These are phyloP conservation scores for Enteromius argenteus DNA, from an alignment of 2,797 vertebrate species.

Conservation along the genomic window DNA sequence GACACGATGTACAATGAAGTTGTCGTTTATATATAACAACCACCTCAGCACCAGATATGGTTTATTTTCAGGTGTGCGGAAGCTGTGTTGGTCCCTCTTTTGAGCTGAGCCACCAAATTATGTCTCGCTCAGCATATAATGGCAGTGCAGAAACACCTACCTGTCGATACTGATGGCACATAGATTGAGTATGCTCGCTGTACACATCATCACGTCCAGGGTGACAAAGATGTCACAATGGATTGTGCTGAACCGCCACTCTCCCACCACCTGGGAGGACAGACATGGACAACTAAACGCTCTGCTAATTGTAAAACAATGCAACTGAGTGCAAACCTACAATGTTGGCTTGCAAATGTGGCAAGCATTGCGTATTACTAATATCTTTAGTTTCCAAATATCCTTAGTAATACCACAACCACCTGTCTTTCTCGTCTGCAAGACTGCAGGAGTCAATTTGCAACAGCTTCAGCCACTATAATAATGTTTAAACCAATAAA, in stretches of 20 bases:
- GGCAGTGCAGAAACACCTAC: conserved; percentile 74
- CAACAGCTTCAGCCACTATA: conserved; percentile 4
- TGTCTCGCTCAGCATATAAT: conserved; percentile 12
- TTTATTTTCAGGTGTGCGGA: conserved; percentile 7
- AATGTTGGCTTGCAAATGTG: background rate
- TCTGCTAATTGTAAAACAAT: conserved; percentile 23
- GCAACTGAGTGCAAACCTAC: conserved; percentile 4
- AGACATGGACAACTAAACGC: conserved; percentile 45
- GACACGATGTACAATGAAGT: conserved; percentile 1
- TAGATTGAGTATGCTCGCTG: conserved; percentile 98
- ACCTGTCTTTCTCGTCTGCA: background rate
- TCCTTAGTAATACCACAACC: background rate
- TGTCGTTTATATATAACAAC: background rate
- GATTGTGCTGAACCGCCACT: conserved; percentile 96
- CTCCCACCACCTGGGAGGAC: conserved; percentile 90
- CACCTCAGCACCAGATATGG: background rate
- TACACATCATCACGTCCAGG: conserved; percentile 99
- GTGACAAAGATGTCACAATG: conserved; percentile 99
- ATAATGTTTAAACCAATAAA: conserved; percentile 43
- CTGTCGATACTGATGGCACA: conserved; percentile 99
- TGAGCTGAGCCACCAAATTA: background rate
- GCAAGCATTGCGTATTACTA: background rate
- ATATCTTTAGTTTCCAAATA: background rate
- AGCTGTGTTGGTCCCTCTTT: background rate
- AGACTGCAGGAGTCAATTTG: conserved; percentile 4